These are phyloP conservation scores for Pilophorus perplexus DNA, from an alignment of 2,888 invertebrate genomes.

Conservation along the genomic window DNA sequence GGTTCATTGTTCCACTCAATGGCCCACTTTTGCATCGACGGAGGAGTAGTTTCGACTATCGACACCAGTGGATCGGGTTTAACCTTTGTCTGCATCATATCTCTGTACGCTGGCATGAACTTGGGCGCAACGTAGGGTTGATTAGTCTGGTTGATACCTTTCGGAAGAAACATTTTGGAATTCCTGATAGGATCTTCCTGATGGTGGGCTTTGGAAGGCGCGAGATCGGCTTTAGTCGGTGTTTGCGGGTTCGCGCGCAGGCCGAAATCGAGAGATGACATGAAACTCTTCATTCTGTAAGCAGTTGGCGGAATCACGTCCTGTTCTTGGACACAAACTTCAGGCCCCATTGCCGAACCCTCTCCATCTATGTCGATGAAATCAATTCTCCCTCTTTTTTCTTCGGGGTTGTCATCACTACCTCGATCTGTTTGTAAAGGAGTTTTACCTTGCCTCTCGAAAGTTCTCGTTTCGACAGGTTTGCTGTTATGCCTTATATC, in stretches of 20 bases:
- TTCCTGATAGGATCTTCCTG: neutral
- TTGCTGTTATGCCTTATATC: too few species aligned
- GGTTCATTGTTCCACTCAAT: constrained; percentile 30
- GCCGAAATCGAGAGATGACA: constrained; percentile 5
- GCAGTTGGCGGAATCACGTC: too few species aligned
- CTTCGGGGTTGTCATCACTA: too few species aligned
- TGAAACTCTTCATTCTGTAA: constrained; percentile 2
- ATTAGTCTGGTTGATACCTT: neutral
- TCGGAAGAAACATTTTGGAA: neutral
- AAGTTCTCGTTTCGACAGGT: too few species aligned
- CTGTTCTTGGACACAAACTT: too few species aligned
- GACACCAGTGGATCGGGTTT: constrained; percentile 1
- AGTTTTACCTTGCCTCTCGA: too few species aligned
- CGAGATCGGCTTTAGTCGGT: too few species aligned
- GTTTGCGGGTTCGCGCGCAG: neutral
- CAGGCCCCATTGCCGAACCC: too few species aligned
- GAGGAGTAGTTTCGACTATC: constrained; percentile 19
- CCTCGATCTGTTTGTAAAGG: too few species aligned
- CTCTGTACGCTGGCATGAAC: constrained; percentile 13
- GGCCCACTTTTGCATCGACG: constrained; percentile 36
- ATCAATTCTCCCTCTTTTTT: neutral
- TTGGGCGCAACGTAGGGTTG: constrained; percentile 16
- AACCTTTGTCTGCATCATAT: neutral
- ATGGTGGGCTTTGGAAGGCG: neutral
- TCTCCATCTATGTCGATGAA: neutral